phyloP scores from a whole-genome alignment of 2,888 invertebrate species.

The Stenodera caucasica region DNA sequence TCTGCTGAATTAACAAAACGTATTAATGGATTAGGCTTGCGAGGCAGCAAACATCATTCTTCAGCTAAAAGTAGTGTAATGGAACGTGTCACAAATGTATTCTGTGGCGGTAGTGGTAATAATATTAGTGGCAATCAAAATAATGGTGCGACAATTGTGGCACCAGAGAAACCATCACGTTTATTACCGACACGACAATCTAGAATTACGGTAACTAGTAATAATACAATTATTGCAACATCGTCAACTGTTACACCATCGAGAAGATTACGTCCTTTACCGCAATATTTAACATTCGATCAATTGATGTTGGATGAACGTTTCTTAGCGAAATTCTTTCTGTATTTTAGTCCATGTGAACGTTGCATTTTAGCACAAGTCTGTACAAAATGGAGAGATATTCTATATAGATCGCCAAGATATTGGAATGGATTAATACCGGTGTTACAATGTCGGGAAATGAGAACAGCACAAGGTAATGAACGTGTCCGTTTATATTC shows the following conservation, averaged over 20 bases:
- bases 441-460: slow-evolving; percentile 82
- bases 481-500: slow-evolving; percentile 71
- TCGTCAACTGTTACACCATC: slow-evolving; percentile 40
- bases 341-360: slow-evolving; percentile 73
- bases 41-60: slow-evolving; percentile 53
- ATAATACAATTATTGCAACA: slow-evolving; percentile 10
- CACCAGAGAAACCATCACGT: slow-evolving; percentile 59
- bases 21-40: slow-evolving; percentile 73
- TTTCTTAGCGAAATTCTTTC: slow-evolving; percentile 83
- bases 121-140: slow-evolving; percentile 38
- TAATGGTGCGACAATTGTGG: slow-evolving; percentile 50
- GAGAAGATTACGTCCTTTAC: slow-evolving; percentile 33
- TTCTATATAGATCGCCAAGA: slow-evolving; percentile 71
- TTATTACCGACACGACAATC: slow-evolving; percentile 46
- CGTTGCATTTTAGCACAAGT: slow-evolving; percentile 80
- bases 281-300: slow-evolving; percentile 67
- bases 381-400: slow-evolving; percentile 85
- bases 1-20: slow-evolving; percentile 87
- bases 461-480: slow-evolving; percentile 64
- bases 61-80: slow-evolving; percentile 67
- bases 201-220: slow-evolving; percentile 11
- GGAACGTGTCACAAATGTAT: slow-evolving; percentile 84
- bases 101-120: slow-evolving; percentile 69
- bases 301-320: slow-evolving; percentile 82
- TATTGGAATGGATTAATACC: slow-evolving; percentile 88